Percentiles rank a stretch among this genome's conserved stretches.
phyloP scores from a whole-genome alignment of 2,797 vertebrate genomes.

The Sparidentex hasta region DNA sequence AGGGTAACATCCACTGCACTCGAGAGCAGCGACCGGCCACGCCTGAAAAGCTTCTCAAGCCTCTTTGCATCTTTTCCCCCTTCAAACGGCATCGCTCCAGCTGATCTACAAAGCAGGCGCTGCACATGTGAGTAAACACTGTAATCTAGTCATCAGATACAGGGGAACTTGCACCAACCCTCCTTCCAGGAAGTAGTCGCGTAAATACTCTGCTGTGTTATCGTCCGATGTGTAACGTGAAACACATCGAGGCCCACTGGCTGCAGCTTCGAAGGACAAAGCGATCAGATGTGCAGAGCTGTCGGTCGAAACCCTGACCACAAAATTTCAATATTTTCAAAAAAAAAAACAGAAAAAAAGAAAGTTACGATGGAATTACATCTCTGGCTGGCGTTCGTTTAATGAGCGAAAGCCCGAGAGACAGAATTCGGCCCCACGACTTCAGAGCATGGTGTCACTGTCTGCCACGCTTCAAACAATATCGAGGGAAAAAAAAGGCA shows the following conservation, averaged over 20 bases:
- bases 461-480: conserved; percentile 31
- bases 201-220: conserved; percentile 69
- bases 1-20: conserved; percentile 43
- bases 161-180: conserved; percentile 22
- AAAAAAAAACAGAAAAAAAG: conserved; percentile 3
- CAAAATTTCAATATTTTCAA: conserved; percentile 27
- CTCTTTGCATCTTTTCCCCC: conserved; percentile 36
- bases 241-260: conserved; percentile 32
- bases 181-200: conserved; percentile 69
- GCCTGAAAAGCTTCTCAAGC: conserved; percentile 37
- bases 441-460: conserved; percentile 15
- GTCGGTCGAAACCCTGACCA: neutral
- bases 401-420: conserved; percentile 4
- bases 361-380: conserved; percentile 47
- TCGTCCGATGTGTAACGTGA: conserved; percentile 50
- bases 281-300: conserved; percentile 35
- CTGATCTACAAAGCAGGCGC: conserved; percentile 57
- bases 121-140: conserved; percentile 56
- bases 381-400: conserved; percentile 3
- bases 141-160: conserved; percentile 75
- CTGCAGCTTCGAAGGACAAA: conserved; percentile 49
- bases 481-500: neutral
- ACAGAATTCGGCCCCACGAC: conserved; percentile 13
- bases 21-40: conserved; percentile 15
- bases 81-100: conserved; percentile 67